Percentiles rank a stretch among this genome's conserved stretches.
phyloP scores from a whole-genome alignment of 2,888 invertebrate species.

The Subacronicta megacephala region DNA sequence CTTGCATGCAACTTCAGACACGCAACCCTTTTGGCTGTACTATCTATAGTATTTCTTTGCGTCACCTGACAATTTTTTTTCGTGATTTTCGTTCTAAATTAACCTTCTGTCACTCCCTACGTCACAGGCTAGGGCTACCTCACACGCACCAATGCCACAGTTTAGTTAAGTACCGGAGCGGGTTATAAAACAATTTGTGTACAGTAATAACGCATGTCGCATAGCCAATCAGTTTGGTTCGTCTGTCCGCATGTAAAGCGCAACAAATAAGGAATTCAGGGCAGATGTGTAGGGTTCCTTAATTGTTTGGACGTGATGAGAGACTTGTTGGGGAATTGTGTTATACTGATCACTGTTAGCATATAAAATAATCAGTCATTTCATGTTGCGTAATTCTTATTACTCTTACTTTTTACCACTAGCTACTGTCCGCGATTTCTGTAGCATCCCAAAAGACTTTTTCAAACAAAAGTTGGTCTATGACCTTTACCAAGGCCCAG shows the following conservation, averaged over 20 bases:
- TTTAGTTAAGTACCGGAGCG: conserved; percentile 33
- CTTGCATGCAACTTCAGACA: too few species aligned
- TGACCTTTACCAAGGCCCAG: too few species aligned
- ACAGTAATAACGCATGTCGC: conserved; percentile 29
- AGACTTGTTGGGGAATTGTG: not conserved
- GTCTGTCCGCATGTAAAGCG: conserved; percentile 29
- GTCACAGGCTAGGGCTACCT: not conserved
- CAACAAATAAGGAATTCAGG: conserved; percentile 31
- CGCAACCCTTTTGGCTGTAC: too few species aligned
- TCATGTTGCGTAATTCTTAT: too few species aligned
- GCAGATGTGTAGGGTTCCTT: conserved; percentile 22
- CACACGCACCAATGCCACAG: conserved; percentile 27
- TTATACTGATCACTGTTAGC: too few species aligned
- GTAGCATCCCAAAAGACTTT: too few species aligned
- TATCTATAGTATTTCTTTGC: too few species aligned
- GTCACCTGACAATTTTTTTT: too few species aligned
- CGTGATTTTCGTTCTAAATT: not conserved
- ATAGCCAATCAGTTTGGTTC: conserved; percentile 18
- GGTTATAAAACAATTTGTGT: conserved; percentile 28
- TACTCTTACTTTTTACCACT: too few species aligned
- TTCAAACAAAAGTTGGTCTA: too few species aligned
- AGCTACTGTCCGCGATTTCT: too few species aligned
- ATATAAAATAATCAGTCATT: too few species aligned
- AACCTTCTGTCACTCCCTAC: conserved; percentile 17
- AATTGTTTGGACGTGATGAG: conserved; percentile 46